Conservation (phyloP, 2,888 invertebrate species). For the Graphium colonna region DNA sequence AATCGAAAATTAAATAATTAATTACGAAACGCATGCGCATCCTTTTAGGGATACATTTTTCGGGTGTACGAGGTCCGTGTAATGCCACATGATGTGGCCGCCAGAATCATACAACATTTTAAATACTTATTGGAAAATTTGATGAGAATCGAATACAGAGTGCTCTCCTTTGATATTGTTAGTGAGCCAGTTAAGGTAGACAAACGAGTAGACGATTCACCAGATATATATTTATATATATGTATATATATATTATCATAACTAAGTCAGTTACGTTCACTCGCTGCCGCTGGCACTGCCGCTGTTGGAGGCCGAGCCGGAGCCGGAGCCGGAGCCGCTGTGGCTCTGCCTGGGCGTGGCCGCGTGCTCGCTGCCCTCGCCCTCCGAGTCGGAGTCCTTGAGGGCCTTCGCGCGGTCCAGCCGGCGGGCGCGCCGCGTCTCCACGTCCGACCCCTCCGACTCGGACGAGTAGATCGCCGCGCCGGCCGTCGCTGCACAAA, state of each 20-base stretch:
- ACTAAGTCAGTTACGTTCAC: slow-evolving; percentile 4
- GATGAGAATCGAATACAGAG: too few relatives aligned
- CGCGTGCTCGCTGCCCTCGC: slow-evolving; percentile 62
- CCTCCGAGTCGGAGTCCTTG: slow-evolving; percentile 88
- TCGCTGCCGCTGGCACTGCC: slow-evolving; percentile 41
- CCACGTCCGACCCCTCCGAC: slow-evolving; percentile 91
- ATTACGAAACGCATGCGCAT: too few relatives aligned
- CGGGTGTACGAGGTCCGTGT: too few relatives aligned
- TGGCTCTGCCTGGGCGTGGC: slow-evolving; percentile 34
- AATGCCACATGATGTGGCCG: too few relatives aligned
- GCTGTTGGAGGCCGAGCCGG: neutral
- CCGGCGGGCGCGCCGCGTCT: slow-evolving; percentile 85
- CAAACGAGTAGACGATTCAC: too few relatives aligned
- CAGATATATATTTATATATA: too few relatives aligned
- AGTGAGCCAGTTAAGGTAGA: too few relatives aligned
- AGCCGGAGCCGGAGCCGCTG: slow-evolving; percentile 33
- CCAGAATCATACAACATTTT: too few relatives aligned
- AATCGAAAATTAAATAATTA: too few relatives aligned
- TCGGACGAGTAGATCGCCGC: slow-evolving; percentile 93
- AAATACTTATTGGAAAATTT: too few relatives aligned
- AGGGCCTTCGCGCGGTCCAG: slow-evolving; percentile 88
- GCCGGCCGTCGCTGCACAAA: slow-evolving; percentile 61
- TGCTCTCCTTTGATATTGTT: neutral
- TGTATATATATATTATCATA: too few relatives aligned
- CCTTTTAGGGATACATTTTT: too few relatives aligned